Base-by-base conservation (phyloP, 2,113 vertebrate genomes). In the Sporophila hypoxantha region DNA sequence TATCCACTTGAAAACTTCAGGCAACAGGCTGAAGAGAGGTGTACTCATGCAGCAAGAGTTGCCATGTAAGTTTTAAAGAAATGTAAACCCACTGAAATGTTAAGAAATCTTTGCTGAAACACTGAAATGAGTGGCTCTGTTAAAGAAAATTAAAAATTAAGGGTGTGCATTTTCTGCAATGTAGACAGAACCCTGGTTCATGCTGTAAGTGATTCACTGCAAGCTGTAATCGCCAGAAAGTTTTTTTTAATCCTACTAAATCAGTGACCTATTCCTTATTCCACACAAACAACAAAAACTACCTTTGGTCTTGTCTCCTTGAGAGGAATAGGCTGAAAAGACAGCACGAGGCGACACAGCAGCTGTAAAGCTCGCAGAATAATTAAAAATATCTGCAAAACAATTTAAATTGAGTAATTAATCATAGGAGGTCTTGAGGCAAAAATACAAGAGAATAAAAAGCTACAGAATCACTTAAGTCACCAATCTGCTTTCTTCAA, bases 311-410 rank as follows among this genome's bases (percentile, higher is more conserved):
- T 49, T 15, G 96, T 85, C 9, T 95, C 92, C 96, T 98, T 99
- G 60, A 99, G 91, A 42, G 98, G 95, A 95, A 99, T 7, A 7
- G 99, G 99, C 90, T 99, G 99, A 16, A 99, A 94, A 83, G 99
- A 99, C 46, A 99, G 79, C 78, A 99, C 98, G 6, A 99, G 96
- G 36, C 99, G 98, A 85, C 98, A 98, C 47, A 98, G 95, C 19
- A 99, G 95, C 74, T 97, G 97, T 52, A 99, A 92, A 12, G 98
- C 98, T 92, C 98, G 97, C 37, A 99, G 96, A 76, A 98, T 96
- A 94, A 99, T 94, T 70, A 99, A 94, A 90, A 99, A 98, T 46
- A 99, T 91, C 99, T 99, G 95, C 27, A 93, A 82, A 81, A 92
- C 17, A 86, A 27, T 41, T 91, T 23, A 77, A 75, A 83, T 4